Base-by-base conservation (phyloP, 2,797 vertebrate genomes). In the Arrhamphus sclerolepis region DNA sequence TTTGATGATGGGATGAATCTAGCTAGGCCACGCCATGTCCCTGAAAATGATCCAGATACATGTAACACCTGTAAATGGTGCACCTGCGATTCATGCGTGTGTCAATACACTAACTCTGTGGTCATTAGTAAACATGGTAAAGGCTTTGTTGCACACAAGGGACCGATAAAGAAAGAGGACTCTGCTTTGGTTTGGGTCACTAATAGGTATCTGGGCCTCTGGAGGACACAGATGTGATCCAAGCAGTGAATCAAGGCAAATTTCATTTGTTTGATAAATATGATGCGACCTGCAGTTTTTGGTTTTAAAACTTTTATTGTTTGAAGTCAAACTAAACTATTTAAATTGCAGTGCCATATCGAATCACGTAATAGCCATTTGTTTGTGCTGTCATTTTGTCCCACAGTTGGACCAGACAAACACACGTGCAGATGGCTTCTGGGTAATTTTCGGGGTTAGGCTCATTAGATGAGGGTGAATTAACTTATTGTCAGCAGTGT, bases 41-140 rank as follows among this genome's bases (percentile, higher is more conserved):
- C 57, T 42, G 51, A 42, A 75, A 70, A 81, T 64, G 28, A 75
- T 76, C 70, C 57, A 77, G 59, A 76, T 72, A 70, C 71, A 80
- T 75, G 78, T 67, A 76, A 76, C 73, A 70, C 71, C 78, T 75
- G 78, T 67, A 76, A 75, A 87, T 75, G 14, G 73, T 75, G 69
- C 41, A 31, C 34, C 29, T 57, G 54, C 61, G 71, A 82, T 82
- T 89, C 69, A 75, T 58, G 18, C 14, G 1, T 46, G 43, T 29
- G 75, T 80, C 74, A 72, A 75, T 81, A 56, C 68, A 38, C 57
- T 55, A 60, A 66, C 70, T 83, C 64, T 61, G 57, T 67, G 81
- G 81, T 82, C 76, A 82, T 89, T 89, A 83, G 81, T 79, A 87
- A 89, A 81, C 86, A 83, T 22, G 13, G 66, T 65, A 65, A 62